A percentile compares a stretch with the other conserved stretches of the same genome.
phyloP scores from a whole-genome alignment of 2,888 invertebrate genomes.

The Luffia ferchaultella region DNA sequence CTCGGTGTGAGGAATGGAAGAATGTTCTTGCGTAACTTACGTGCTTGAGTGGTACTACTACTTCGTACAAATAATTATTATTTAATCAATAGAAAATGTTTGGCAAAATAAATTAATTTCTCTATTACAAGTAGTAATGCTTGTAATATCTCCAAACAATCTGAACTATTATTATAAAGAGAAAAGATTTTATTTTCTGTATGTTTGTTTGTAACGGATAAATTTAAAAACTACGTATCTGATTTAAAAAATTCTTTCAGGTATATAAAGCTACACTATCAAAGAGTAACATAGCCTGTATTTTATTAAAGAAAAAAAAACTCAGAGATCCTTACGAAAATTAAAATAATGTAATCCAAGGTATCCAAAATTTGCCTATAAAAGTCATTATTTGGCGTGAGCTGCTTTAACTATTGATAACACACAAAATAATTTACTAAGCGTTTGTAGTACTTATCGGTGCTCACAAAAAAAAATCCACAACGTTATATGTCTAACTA shows the following conservation, averaged over 20 bases:
- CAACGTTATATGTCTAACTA: not conserved
- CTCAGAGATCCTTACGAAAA: not conserved
- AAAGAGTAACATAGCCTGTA: too few relatives aligned
- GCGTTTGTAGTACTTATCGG: not conserved
- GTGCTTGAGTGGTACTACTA: not conserved
- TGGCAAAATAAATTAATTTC: not conserved
- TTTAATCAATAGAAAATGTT: not conserved
- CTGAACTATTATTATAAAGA: not conserved
- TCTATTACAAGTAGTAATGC: not conserved
- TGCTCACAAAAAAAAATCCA: not conserved
- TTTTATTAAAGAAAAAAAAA: not conserved
- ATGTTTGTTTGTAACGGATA: too few relatives aligned
- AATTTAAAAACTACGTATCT: too few relatives aligned
- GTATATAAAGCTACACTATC: too few relatives aligned
- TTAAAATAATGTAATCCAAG: not conserved
- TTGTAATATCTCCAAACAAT: not conserved
- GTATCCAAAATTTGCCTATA: not conserved
- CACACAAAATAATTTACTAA: not conserved
- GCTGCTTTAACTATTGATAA: not conserved
- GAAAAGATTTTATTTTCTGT: not conserved
- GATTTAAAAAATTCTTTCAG: too few relatives aligned
- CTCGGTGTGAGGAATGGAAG: not conserved
- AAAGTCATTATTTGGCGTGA: not conserved
- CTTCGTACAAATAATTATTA: not conserved
- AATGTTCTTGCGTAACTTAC: not conserved